Evolutionary conservation across 1,140 invertebrate species (phyloP).

Genomic region (Prorops nasuta): DNA sequence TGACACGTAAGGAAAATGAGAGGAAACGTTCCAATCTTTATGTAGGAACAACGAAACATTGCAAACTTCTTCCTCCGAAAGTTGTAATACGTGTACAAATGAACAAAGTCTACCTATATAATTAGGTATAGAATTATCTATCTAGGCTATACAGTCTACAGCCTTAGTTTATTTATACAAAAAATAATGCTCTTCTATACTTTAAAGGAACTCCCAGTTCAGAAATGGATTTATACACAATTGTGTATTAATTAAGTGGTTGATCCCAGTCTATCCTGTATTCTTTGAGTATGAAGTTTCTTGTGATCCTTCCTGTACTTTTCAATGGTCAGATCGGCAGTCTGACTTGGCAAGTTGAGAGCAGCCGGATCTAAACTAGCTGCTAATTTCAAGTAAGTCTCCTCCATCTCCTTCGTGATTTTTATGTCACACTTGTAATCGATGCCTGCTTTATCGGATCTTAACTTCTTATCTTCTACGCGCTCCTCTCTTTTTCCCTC

Average conservation of each 20-base stretch:
- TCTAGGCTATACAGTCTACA: no score
- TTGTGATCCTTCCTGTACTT: constrained; percentile 51
- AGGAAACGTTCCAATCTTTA: no score
- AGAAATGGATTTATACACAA: constrained; percentile 8
- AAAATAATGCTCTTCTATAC: constrained; percentile 37
- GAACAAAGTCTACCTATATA: no score
- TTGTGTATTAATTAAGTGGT: constrained; percentile 33
- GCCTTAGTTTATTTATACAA: constrained; percentile 34
- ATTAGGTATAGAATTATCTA: no score
- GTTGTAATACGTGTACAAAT: no score
- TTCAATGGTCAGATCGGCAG: constrained; percentile 45
- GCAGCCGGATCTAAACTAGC: constrained; percentile 45
- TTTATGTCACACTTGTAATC: constrained; percentile 38
- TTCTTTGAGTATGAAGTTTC: constrained; percentile 31
- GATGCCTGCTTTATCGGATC: background rate
- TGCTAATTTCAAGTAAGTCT: constrained; percentile 51
- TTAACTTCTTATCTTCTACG: no score
- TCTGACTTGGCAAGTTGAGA: constrained; percentile 29
- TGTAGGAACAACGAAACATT: no score
- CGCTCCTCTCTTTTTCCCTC: no score
- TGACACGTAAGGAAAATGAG: no score
- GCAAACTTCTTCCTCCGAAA: no score
- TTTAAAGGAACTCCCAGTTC: constrained; percentile 37
- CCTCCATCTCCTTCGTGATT: constrained; percentile 52
- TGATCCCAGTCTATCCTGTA: constrained; percentile 33